These are phyloP conservation scores for Girardia tigrina DNA, from an alignment of 2,888 invertebrate genomes.

Conservation along the genomic window DNA sequence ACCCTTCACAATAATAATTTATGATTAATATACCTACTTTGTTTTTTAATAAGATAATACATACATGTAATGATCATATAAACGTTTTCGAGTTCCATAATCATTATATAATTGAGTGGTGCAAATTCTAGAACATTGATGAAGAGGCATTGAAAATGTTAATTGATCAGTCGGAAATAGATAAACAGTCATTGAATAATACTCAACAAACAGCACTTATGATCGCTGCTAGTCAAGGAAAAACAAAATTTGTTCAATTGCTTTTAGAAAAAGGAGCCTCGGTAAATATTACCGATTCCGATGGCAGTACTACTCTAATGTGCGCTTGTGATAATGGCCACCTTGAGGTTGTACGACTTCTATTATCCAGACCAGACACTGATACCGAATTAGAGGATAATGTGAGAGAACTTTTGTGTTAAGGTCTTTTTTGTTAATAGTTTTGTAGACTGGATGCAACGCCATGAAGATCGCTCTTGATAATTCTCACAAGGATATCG, in stretches of 20 bases:
- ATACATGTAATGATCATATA: too few species aligned
- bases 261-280: conserved; percentile 70
- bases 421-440: neutral
- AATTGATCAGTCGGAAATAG: neutral
- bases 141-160: neutral
- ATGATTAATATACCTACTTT: too few species aligned
- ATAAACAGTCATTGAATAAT: neutral
- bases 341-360: conserved; percentile 65
- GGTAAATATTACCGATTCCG: conserved; percentile 63
- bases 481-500: conserved; percentile 75
- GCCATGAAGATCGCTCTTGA: conserved; percentile 78
- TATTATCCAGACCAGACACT: conserved; percentile 66
- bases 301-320: conserved; percentile 79
- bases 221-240: conserved; percentile 76
- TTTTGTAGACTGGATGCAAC: conserved; percentile 64
- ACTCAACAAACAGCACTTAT: conserved; percentile 68
- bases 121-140: conserved; percentile 23
- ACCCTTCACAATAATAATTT: too few species aligned
- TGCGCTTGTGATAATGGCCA: conserved; percentile 87
- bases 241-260: conserved; percentile 66
- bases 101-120: too few species aligned
- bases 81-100: too few species aligned
- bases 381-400: conserved; percentile 69
- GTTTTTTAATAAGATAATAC: too few species aligned
- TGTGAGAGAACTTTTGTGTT: neutral